A percentile compares a stretch with the other conserved stretches of the same genome.
phyloP scores from a whole-genome alignment of 2,113 vertebrate species.

The Phrynosoma platyrhinos region DNA sequence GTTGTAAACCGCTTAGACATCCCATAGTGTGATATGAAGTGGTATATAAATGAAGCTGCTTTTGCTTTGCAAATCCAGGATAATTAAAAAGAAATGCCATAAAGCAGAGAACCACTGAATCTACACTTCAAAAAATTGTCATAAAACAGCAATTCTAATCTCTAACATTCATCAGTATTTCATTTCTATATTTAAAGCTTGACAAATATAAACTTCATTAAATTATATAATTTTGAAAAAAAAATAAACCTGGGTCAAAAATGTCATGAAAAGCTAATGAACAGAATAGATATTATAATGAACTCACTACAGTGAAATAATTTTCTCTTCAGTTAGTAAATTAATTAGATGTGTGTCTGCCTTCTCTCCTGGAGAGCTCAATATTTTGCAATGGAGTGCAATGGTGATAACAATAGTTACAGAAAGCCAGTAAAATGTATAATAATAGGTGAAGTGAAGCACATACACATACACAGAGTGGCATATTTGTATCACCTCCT shows the following conservation, averaged over 20 bases:
- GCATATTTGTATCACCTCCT: not conserved
- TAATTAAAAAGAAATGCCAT: not conserved
- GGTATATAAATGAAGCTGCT: too few species aligned
- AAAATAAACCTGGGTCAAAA: not conserved
- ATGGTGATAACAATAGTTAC: too few species aligned
- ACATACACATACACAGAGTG: not conserved
- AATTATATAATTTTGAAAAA: not conserved
- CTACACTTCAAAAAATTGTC: not conserved
- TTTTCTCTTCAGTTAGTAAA: not conserved
- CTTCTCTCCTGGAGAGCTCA: not conserved
- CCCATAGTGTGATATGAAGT: too few species aligned
- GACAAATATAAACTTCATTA: not conserved
- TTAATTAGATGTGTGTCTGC: not conserved
- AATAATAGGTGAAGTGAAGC: not conserved
- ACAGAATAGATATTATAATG: not conserved
- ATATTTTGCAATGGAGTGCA: not conserved
- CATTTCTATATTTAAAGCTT: not conserved
- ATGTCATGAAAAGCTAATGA: not conserved
- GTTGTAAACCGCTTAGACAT: too few species aligned
- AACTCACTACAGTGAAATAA: too few species aligned
- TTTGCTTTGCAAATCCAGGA: too few species aligned
- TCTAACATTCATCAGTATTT: not conserved
- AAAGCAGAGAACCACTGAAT: not conserved
- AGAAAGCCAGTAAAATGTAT: not conserved
- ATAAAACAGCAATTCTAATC: not conserved